Evolutionary conservation across 2,888 invertebrate genomes (phyloP), one percentile per base, ranked within the genome.

Genomic region (Lasioglossum lativentre): DNA sequence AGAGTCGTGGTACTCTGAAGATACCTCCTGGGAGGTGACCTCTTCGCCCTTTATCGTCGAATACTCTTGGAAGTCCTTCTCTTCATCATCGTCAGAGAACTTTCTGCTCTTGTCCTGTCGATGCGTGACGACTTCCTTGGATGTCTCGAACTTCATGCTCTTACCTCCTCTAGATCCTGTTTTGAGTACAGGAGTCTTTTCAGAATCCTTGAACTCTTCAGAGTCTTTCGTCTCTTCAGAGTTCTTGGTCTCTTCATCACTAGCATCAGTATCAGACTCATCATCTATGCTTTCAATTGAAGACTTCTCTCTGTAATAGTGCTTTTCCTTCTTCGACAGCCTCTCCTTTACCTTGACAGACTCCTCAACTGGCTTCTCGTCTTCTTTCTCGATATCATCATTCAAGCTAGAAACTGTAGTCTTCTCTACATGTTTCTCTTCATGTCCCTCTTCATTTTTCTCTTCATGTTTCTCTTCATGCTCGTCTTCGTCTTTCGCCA

Each of bases 1-100:
- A 40, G 85, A 75, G 10, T 90, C 90, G 5, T 75, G 78, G 19
- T 87, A 87, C 19, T 90, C 89, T 0, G 70, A 34, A 0, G 72
- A 82, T 10, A 71, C 45, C 52, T 90, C 91, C 12, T 85, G 78
- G 0, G 86, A 88, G 59, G 56, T 75, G 0, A 56, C 38, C 12
- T 86, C 82, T 2, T 89, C 89, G 30, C 27, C 81, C 1, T 42
- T 80, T 6, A 72, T 42, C 1, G 83, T 83, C 2, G 83, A 85
- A 27, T 74, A 30, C 10, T 89, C 82, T 4, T 83, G 63, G 0
- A 68, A 82, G 3, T 78, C 77, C 12, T 34, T 38, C 8, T 82
- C 87, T 2, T 78, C 78, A 2, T 82, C 70, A 0, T 81, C 82
- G 0, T 45, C 38, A 1, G 75, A 52, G 1, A 73, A 56, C 14